Evolutionary conservation across 2,113 vertebrate genomes (phyloP), one percentile per base, ranked within the genome.

Genomic region (Cepphus grylle): DNA sequence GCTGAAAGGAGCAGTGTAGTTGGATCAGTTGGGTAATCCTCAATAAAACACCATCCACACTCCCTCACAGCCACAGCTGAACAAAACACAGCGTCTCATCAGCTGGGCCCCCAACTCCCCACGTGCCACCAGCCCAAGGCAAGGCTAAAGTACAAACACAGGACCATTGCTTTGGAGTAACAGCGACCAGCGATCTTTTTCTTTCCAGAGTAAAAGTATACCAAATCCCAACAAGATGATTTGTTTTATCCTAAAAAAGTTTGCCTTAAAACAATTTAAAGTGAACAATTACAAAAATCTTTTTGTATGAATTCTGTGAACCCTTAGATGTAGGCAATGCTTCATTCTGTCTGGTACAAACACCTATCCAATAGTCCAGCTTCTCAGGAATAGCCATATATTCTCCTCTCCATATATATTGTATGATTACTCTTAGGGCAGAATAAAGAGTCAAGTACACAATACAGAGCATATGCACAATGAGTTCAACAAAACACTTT

Each of bases 401-500:
- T 32, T 78, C 9, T 23, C 21, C 27, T 72, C 66, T 73, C 58
- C 50, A 3, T 13, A 43, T 2, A 47, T 8, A 14, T 0, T 7
- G 26, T 3, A 79, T 43, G 16, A 84, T 66, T 5, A 49, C 50
- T 77, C 58, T 62, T 40, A 30, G 5, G 8, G 52, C 66, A 91
- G 78, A 84, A 81, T 18, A 71, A 45, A 22, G 5, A 87, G 38
- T 26, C 58, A 59, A 89, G 40, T 59, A 91, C 2, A 2, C 27
- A 87, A 74, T 9, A 38, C 19, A 42, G 6, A 89, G 66, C 52
- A 96, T 77, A 93, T 15, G 40, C 6, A 69, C 30, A 83, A 49
- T 3, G 40, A 93, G 27, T 80, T 80, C 84, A 81, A 90, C 63
- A 90, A 84, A 93, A 69, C 70, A 91, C 30, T 10, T 52, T 85